Evolutionary conservation across 2,797 vertebrate species (phyloP).

Genomic region (Varecia variegata): DNA sequence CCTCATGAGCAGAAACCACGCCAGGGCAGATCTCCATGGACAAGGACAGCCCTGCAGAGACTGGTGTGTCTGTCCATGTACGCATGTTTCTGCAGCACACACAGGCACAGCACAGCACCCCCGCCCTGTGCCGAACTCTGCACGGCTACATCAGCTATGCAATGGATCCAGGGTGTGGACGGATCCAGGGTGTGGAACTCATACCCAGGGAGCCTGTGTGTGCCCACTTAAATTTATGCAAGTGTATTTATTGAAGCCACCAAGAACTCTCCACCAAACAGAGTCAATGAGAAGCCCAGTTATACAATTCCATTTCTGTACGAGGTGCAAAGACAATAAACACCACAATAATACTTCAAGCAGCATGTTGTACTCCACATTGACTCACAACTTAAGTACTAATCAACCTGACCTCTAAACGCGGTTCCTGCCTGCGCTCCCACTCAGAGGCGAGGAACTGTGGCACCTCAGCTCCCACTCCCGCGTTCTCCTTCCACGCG

Average conservation of each 20-base stretch:
- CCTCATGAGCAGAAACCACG: not conserved
- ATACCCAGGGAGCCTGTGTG: not conserved
- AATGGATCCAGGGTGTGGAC: not conserved
- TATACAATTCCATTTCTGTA: not conserved
- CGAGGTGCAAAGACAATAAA: not conserved
- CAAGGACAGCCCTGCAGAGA: not conserved
- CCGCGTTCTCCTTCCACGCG: not conserved
- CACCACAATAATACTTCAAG: not conserved
- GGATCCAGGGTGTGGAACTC: not conserved
- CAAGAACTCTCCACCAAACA: constrained; percentile 38
- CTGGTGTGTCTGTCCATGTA: fast-evolving
- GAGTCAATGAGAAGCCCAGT: not conserved
- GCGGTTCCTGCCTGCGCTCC: not conserved
- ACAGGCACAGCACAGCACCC: not conserved
- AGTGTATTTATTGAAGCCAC: constrained; percentile 24
- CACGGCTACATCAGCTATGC: not conserved
- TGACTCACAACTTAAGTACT: not conserved
- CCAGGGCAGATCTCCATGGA: not conserved
- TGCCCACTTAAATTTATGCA: constrained; percentile 4
- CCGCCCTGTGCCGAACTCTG: not conserved
- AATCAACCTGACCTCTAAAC: not conserved
- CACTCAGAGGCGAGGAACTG: not conserved
- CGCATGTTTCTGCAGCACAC: not conserved
- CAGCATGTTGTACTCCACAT: not conserved
- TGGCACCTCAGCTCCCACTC: not conserved